Conservation (phyloP, 2,888 invertebrate genomes). For the Serripes groenlandicus region DNA sequence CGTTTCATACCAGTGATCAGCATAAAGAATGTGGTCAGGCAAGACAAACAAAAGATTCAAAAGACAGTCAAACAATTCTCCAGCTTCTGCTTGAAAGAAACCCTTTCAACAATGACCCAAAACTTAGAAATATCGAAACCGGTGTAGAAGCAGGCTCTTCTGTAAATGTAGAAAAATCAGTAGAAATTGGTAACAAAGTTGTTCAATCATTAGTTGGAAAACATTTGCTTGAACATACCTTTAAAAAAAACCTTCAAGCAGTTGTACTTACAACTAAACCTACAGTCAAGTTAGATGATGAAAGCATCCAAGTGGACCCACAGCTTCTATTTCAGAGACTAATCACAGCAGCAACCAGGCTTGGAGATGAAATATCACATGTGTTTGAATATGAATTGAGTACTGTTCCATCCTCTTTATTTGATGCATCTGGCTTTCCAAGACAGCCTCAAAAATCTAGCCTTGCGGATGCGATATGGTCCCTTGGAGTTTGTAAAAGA, state of each 20-base stretch:
- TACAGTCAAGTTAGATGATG: slow-evolving; percentile 11
- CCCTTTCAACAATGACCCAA: slow-evolving; percentile 2
- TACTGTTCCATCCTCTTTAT: slow-evolving; percentile 50
- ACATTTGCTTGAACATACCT: neutral
- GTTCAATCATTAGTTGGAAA: slow-evolving; percentile 1
- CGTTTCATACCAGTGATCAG: slow-evolving; percentile 34
- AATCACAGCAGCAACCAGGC: slow-evolving; percentile 10
- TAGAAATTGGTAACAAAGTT: slow-evolving; percentile 46
- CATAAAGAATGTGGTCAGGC: slow-evolving; percentile 29
- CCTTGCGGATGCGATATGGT: slow-evolving; percentile 49
- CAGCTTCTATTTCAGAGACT: slow-evolving; percentile 36
- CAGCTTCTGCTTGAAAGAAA: slow-evolving; percentile 7
- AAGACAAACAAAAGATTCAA: neutral
- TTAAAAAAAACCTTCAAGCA: neutral
- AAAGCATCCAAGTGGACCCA: slow-evolving; percentile 26
- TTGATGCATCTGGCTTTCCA: slow-evolving; percentile 38
- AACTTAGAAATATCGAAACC: slow-evolving; percentile 60
- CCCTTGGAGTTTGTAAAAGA: slow-evolving; percentile 18
- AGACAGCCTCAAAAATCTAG: slow-evolving; percentile 44
- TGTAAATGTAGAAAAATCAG: slow-evolving; percentile 66
- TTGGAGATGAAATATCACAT: neutral
- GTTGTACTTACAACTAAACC: neutral
- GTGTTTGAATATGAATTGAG: slow-evolving; percentile 32
- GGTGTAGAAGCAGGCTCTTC: slow-evolving; percentile 49
- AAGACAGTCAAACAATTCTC: neutral